Evolutionary conservation across 2,797 vertebrate species (phyloP).

Genomic region (Parauchenoglanis ngamensis): DNA sequence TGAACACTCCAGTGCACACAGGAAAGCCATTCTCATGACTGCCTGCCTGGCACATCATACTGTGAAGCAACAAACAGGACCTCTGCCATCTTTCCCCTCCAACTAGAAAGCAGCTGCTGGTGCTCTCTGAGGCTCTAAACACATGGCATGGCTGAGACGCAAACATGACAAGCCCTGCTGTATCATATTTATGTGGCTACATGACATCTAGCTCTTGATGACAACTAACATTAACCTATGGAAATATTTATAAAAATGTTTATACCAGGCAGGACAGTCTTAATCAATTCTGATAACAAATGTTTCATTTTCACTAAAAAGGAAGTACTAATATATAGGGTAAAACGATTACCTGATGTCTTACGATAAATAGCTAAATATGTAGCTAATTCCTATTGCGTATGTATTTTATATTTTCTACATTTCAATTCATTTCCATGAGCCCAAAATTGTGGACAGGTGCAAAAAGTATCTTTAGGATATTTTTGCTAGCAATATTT

Average conservation of each 20-base stretch:
- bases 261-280: not conserved
- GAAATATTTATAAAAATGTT: not conserved
- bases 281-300: not conserved
- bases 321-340: not conserved
- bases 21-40: slow-evolving; percentile 21
- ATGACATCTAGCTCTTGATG: not conserved
- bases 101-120: slow-evolving; percentile 14
- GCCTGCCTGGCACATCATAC: slow-evolving; percentile 13
- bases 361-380: not conserved
- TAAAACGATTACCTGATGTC: not conserved
- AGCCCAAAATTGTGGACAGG: not conserved
- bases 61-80: slow-evolving; percentile 9
- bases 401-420: not conserved
- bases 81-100: slow-evolving; percentile 18
- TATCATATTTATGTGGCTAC: not conserved
- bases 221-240: not conserved
- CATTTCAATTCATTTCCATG: not conserved
- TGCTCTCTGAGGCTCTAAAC: slow-evolving; percentile 4
- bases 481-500: not conserved
- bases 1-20: slow-evolving; percentile 32
- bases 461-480: not conserved
- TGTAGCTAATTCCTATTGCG: not conserved
- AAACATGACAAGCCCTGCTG: not conserved
- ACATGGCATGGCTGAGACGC: not conserved
- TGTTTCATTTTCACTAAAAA: not conserved